These are phyloP conservation scores for Xylophagus ater DNA, from an alignment of 2,888 invertebrate species.

Conservation along the genomic window DNA sequence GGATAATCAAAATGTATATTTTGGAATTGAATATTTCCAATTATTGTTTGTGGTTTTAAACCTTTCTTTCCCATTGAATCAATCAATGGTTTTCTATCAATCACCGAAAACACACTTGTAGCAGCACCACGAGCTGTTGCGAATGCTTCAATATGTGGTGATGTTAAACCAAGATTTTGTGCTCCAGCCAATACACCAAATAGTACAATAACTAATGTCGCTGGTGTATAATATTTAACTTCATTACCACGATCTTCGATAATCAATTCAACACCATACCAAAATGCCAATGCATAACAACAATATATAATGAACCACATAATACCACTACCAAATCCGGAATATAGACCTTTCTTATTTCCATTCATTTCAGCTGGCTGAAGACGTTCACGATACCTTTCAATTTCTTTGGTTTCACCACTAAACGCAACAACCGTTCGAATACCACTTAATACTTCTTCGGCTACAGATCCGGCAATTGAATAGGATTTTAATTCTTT, in stretches of 20 bases:
- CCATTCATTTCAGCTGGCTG: conserved; percentile 51
- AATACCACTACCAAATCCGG: conserved; percentile 55
- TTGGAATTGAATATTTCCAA: conserved; percentile 55
- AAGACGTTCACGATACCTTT: conserved; percentile 43
- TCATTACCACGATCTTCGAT: conserved; percentile 46
- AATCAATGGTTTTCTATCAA: conserved; percentile 60
- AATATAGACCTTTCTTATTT: conserved; percentile 49
- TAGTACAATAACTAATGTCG: conserved; percentile 59
- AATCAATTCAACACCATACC: conserved; percentile 65
- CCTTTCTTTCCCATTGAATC: conserved; percentile 60
- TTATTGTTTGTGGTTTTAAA: conserved; percentile 41
- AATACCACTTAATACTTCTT: conserved; percentile 61
- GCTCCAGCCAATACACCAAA: conserved; percentile 66
- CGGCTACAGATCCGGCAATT: conserved; percentile 60
- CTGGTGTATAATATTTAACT: conserved; percentile 52
- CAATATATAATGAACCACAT: conserved; percentile 64
- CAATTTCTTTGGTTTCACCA: conserved; percentile 59
- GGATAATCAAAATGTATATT: conserved; percentile 69
- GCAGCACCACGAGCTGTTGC: conserved; percentile 61
- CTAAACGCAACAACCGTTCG: conserved; percentile 68
- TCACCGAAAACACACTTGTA: conserved; percentile 57
- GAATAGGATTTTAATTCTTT: conserved; percentile 60
- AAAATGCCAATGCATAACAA: conserved; percentile 61
- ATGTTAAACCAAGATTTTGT: conserved; percentile 58
- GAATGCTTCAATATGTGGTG: conserved; percentile 63